Evolutionary conservation across 2,797 vertebrate genomes (phyloP), one percentile per base, ranked within the genome.

Genomic region (Schizopygopsis malacanthus): DNA sequence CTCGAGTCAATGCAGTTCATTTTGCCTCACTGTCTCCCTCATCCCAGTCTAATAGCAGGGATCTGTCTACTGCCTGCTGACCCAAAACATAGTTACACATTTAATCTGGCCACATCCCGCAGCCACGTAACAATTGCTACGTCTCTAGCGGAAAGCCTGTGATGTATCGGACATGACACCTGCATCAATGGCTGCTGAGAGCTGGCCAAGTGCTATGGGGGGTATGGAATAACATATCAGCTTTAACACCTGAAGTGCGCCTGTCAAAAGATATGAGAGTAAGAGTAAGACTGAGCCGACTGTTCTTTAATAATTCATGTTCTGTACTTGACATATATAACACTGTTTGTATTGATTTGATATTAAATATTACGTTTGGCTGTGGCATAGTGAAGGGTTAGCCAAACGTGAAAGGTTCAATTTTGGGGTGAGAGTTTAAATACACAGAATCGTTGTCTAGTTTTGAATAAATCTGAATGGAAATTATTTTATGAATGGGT

Each of bases 161-260:
- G 82, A 84, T 84, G 47, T 69, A 84, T 77, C 37, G 6, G 61
- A 78, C 82, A 67, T 84, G 82, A 84, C 82, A 77, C n/a, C 73
- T 0, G 6, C 82, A 78, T 84, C 82, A 84, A 20, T 84, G 56
- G 15, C 72, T 77, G 72, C 72, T 84, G 82, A 84, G 73, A 78
- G 28, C 82, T 56, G 33, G 47, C 63, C 47, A 78, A 28, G 56
- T 69, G 82, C 61, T 84, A 67, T 67, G 73, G 72, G 61, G 10
- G 16, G 63, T 78, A 84, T 69, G 82, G 47, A 78, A 84, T 84
- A 69, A 15, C 41, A 83, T 85, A 85, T 84, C 79, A 54, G 39
- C 28, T 81, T 72, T 80, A 37, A 84, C 71, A 72, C 78, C 61
- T 76, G 50, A 86, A 67, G 78, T 72, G 78, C 18, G 47, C 73